These are phyloP conservation scores for Bostrychus sinensis DNA, from an alignment of 2,113 vertebrate species.

Conservation along the genomic window DNA sequence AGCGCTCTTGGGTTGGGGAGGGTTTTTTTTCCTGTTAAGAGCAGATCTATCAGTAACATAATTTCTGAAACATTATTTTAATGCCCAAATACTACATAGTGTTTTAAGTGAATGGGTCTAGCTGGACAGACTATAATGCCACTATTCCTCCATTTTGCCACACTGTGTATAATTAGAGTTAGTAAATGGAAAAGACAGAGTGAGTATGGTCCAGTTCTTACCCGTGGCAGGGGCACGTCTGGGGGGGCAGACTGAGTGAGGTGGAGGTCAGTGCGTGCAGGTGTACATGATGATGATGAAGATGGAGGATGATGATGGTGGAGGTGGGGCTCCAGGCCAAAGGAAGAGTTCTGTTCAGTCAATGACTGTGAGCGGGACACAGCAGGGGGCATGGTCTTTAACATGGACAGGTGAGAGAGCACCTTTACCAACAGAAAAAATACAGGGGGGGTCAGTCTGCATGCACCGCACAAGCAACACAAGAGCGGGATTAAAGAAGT, in stretches of 20 bases:
- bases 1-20: too few species aligned
- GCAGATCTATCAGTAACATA: too few species aligned
- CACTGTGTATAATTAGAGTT: too few species aligned
- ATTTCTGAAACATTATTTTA: too few species aligned
- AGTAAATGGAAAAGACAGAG: not conserved
- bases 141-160: too few species aligned
- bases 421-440: conserved; percentile 88
- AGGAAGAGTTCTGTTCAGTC: conserved; percentile 88
- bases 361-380: conserved; percentile 90
- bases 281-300: conserved; percentile 61
- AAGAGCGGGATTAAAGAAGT: not conserved
- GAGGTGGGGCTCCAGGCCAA: conserved; percentile 88
- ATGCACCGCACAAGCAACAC: conserved; percentile 49
- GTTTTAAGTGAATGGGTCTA: too few species aligned
- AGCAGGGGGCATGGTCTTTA: conserved; percentile 87
- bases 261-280: conserved; percentile 90
- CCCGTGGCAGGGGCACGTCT: conserved; percentile 92
- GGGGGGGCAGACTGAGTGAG: conserved; percentile 85
- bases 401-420: conserved; percentile 92
- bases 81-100: too few species aligned
- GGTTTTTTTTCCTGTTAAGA: too few species aligned
- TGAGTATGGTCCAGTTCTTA: conserved; percentile 76
- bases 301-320: conserved; percentile 57
- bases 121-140: too few species aligned
- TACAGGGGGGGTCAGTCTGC: conserved; percentile 79